A percentile compares a stretch with the other conserved stretches of the same genome.
Conservation (phyloP, 2,888 invertebrate genomes). For the Chouioia cunea region DNA sequence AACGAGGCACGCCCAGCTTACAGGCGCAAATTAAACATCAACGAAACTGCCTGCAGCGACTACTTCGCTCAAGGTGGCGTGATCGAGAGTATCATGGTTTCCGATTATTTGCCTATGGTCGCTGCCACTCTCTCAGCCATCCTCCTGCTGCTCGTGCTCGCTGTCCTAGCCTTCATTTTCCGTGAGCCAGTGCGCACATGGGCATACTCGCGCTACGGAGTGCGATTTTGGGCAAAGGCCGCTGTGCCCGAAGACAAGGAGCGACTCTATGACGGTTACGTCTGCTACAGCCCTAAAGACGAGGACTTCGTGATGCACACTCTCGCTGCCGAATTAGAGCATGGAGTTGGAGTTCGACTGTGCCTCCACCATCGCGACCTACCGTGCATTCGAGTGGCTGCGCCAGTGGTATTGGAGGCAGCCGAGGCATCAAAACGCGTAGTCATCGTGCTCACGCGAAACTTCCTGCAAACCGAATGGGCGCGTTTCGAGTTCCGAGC, state of each 20-base stretch:
- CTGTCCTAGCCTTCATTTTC: slow-evolving; percentile 86
- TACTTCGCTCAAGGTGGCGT: slow-evolving; percentile 87
- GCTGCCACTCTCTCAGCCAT: slow-evolving; percentile 84
- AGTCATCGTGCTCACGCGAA: slow-evolving; percentile 87
- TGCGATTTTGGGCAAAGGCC: slow-evolving; percentile 81
- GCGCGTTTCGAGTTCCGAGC: slow-evolving; percentile 90
- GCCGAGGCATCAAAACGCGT: slow-evolving; percentile 90
- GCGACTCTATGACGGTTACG: slow-evolving; percentile 91
- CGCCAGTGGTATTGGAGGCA: slow-evolving; percentile 86
- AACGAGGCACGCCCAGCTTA: slow-evolving; percentile 81
- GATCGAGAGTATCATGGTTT: slow-evolving; percentile 84
- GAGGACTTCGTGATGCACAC: slow-evolving; percentile 90
- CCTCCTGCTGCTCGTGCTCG: slow-evolving; percentile 81
- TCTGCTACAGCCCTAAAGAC: slow-evolving; percentile 92
- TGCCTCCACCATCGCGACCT: slow-evolving; percentile 92
- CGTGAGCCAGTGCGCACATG: slow-evolving; percentile 88
- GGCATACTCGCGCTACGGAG: slow-evolving; percentile 89
- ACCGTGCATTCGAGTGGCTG: slow-evolving; percentile 77
- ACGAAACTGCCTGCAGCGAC: slow-evolving; percentile 88
- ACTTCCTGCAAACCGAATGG: slow-evolving; percentile 95
- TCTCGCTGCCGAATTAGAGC: slow-evolving; percentile 87
- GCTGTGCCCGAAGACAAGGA: slow-evolving; percentile 83
- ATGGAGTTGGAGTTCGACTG: slow-evolving; percentile 82
- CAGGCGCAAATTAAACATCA: slow-evolving; percentile 84
- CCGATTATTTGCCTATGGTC: slow-evolving; percentile 87